These are phyloP conservation scores for Cathartes aura DNA, from an alignment of 2,113 vertebrate genomes.

Conservation along the genomic window DNA sequence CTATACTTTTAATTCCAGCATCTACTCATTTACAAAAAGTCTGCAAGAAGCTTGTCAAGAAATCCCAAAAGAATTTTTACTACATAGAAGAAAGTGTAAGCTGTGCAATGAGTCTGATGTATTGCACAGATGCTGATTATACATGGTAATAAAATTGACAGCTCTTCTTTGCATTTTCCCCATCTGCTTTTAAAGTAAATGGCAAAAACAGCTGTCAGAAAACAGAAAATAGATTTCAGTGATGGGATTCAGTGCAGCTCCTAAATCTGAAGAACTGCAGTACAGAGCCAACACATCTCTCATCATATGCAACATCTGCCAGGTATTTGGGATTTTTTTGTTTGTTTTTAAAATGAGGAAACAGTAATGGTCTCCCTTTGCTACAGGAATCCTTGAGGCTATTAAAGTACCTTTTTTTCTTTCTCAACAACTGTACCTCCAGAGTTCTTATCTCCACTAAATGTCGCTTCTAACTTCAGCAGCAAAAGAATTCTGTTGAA, in stretches of 20 bases:
- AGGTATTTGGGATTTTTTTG: neutral
- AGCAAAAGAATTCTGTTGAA: constrained; percentile 13
- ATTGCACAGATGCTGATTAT: constrained; percentile 76
- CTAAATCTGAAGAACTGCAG: constrained; percentile 38
- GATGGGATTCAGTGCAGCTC: constrained; percentile 15
- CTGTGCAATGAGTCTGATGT: constrained; percentile 51
- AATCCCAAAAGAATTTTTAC: constrained; percentile 46
- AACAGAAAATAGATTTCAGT: constrained; percentile 58
- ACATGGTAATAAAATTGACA: constrained; percentile 77
- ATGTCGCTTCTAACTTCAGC: neutral
- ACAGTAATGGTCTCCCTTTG: neutral
- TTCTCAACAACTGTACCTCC: neutral
- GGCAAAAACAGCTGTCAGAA: constrained; percentile 76
- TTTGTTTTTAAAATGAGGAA: constrained; percentile 39
- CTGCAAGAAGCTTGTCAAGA: constrained; percentile 8
- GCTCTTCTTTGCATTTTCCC: constrained; percentile 69
- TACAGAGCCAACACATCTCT: neutral
- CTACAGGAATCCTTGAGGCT: constrained; percentile 17
- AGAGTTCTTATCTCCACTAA: constrained; percentile 6
- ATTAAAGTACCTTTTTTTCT: neutral
- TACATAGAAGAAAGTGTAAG: constrained; percentile 37
- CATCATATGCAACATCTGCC: neutral
- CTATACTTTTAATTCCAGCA: neutral
- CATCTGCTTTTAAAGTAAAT: constrained; percentile 78
- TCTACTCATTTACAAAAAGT: constrained; percentile 2